phyloP scores from a whole-genome alignment of 2,113 vertebrate species.

The Siniperca knerii region DNA sequence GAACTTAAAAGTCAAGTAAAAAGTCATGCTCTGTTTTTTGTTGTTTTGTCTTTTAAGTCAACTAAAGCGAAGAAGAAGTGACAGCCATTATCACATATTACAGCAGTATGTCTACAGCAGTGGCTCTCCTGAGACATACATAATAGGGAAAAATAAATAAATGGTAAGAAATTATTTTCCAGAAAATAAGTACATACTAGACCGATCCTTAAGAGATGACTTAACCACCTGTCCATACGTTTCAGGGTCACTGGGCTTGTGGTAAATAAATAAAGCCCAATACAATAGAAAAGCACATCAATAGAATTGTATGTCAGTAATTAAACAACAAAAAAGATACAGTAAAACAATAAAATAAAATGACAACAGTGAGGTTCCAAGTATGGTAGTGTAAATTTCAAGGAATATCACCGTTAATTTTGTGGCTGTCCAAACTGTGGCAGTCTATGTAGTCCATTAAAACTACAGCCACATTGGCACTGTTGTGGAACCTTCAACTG shows the following conservation, averaged over 20 bases:
- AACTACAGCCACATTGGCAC: background rate
- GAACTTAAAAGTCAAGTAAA: background rate
- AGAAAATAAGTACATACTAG: background rate
- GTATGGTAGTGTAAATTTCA: background rate
- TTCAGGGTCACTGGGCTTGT: background rate
- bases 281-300: background rate
- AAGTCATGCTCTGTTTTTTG: background rate
- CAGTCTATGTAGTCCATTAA: background rate
- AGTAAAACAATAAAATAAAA: background rate
- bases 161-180: background rate
- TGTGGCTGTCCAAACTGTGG: background rate
- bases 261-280: background rate
- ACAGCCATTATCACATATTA: constrained; percentile 44
- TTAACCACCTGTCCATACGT: background rate
- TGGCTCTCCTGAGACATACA: constrained; percentile 27
- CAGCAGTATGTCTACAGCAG: background rate
- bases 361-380: background rate
- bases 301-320: background rate
- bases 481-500: too few relatives aligned
- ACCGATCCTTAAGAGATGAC: background rate
- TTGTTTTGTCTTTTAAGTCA: background rate
- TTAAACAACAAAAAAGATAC: background rate
- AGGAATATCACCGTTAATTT: background rate
- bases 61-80: background rate
- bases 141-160: background rate